Evolutionary conservation across 2,113 vertebrate species (phyloP).

Genomic region (Scatophagus argus): DNA sequence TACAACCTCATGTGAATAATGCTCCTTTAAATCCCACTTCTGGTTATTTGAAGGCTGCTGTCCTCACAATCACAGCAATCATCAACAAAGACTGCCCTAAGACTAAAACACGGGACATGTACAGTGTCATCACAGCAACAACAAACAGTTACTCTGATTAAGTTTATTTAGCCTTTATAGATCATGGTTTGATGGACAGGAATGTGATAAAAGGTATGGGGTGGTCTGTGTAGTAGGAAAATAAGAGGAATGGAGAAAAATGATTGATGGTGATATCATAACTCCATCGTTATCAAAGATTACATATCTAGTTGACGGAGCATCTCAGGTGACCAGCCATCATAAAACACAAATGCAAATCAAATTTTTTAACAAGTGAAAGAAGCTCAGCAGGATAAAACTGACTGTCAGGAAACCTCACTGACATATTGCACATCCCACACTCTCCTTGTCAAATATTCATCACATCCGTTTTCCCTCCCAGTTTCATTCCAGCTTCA

Average conservation of each 20-base stretch:
- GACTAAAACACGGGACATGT: too few relatives aligned
- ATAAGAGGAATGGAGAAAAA: constrained; percentile 5
- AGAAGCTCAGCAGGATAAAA: constrained; percentile 25
- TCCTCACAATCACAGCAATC: too few relatives aligned
- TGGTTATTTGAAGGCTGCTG: too few relatives aligned
- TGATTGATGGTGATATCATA: neutral
- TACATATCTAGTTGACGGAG: neutral
- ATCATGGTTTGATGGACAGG: neutral
- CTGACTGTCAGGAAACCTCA: constrained; percentile 29
- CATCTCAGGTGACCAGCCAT: constrained; percentile 20
- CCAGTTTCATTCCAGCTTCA: constrained; percentile 64
- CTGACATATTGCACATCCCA: constrained; percentile 55
- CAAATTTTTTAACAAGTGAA: constrained; percentile 31
- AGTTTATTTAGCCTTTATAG: neutral
- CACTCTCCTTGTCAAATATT: constrained; percentile 72
- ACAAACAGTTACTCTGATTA: too few relatives aligned
- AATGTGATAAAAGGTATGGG: neutral
- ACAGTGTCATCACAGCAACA: too few relatives aligned
- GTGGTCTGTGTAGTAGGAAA: neutral
- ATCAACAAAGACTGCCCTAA: too few relatives aligned
- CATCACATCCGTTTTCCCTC: constrained; percentile 54
- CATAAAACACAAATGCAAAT: constrained; percentile 37
- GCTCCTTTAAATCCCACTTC: too few relatives aligned
- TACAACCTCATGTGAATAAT: too few relatives aligned
- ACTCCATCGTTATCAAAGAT: constrained; percentile 32